Percentiles rank a stretch among this genome's conserved stretches.
phyloP scores from a whole-genome alignment of 1,140 invertebrate species.

The Oscheius sp. region DNA sequence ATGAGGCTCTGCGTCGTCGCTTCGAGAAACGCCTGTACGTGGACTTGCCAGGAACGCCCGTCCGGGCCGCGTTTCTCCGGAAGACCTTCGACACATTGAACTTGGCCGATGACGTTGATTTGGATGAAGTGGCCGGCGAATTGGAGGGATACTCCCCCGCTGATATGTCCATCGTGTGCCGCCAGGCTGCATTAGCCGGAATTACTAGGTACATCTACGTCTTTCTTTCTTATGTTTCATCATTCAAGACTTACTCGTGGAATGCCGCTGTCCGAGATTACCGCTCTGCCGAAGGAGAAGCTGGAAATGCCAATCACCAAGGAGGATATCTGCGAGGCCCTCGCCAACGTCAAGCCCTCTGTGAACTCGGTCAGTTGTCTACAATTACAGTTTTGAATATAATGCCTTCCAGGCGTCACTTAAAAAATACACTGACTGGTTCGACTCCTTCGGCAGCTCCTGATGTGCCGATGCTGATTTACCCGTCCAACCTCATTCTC shows the following conservation, averaged over 20 bases:
- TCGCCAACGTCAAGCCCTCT: background rate
- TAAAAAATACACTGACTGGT: background rate
- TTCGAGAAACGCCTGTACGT: conserved; percentile 99
- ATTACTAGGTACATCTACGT: background rate
- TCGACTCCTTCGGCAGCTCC: background rate
- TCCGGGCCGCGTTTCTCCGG: conserved; percentile 20
- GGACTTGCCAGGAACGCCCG: conserved; percentile 77
- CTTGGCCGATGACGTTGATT: background rate
- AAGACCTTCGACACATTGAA: background rate
- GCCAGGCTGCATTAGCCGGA: conserved; percentile 3
- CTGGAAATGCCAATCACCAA: background rate
- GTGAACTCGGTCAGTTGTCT: background rate
- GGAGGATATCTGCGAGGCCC: background rate
- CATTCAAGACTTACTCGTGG: background rate
- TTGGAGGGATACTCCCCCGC: conserved; percentile 2
- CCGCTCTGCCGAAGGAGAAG: background rate
- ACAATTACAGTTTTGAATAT: background rate
- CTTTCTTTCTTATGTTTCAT: background rate
- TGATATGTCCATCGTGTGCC: background rate
- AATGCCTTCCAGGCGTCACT: background rate
- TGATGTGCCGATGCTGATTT: too few relatives aligned
- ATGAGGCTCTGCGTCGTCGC: conserved; percentile 88
- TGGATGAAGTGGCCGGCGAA: background rate
- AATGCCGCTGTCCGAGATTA: background rate
- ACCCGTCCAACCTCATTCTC: too few relatives aligned